phyloP scores from a whole-genome alignment of 1,140 invertebrate genomes.

The Samia ricini region DNA sequence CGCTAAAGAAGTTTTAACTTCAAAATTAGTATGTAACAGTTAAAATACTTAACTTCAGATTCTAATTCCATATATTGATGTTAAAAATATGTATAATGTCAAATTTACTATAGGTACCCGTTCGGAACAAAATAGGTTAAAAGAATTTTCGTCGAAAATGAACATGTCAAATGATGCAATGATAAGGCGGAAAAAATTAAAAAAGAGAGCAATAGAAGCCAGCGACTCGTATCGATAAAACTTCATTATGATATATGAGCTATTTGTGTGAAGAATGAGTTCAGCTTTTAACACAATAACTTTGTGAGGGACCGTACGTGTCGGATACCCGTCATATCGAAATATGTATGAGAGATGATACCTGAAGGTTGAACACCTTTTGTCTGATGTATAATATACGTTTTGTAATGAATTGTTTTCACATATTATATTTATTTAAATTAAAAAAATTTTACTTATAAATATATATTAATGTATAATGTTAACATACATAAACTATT shows the following conservation, averaged over 20 bases:
- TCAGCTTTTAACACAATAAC: slow-evolving; percentile 1
- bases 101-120: no score
- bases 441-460: no score
- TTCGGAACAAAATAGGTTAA: no score
- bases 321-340: neutral
- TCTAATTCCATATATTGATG: no score
- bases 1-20: no score
- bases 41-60: no score
- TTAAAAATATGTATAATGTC: no score
- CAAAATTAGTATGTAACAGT: no score
- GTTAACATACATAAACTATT: no score
- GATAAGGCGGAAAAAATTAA: neutral
- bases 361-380: neutral
- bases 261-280: neutral
- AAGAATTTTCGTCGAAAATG: no score
- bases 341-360: neutral
- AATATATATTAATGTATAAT: no score
- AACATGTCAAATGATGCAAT: no score
- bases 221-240: neutral
- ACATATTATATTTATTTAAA: neutral
- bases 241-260: neutral
- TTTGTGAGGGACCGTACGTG: neutral
- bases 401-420: neutral
- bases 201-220: neutral
- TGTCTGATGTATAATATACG: neutral